phyloP scores from a whole-genome alignment of 2,888 invertebrate genomes.

The Lycaena phlaeas region DNA sequence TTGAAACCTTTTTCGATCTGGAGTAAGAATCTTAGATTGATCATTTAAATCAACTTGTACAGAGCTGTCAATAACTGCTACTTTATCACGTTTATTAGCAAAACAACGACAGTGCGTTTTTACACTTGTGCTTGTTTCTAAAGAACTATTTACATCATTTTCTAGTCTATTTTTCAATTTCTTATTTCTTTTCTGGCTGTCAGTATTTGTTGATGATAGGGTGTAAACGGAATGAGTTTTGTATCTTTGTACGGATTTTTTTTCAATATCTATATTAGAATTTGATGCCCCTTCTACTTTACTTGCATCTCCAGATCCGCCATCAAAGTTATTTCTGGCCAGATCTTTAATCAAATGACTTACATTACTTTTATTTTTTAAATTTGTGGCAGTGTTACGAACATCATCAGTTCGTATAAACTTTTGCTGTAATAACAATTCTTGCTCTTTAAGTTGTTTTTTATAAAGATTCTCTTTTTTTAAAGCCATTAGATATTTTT shows the following conservation, averaged over 20 bases:
- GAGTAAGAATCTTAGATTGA: background rate
- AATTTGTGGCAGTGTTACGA: slow-evolving; percentile 14
- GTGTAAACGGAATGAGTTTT: slow-evolving; percentile 63
- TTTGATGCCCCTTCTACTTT: slow-evolving; percentile 47
- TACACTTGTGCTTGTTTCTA: slow-evolving; percentile 30
- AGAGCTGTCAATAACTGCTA: slow-evolving; percentile 41
- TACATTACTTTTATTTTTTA: slow-evolving; percentile 35
- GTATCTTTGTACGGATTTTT: slow-evolving; percentile 30
- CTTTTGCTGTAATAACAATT: slow-evolving; percentile 55
- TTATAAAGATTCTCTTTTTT: slow-evolving; percentile 51
- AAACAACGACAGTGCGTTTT: slow-evolving; percentile 49
- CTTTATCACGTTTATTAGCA: slow-evolving; percentile 34
- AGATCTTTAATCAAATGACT: slow-evolving; percentile 57
- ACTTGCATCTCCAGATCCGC: slow-evolving; percentile 64
- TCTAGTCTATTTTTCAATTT: slow-evolving; percentile 37
- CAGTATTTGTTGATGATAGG: slow-evolving; percentile 49
- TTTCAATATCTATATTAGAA: slow-evolving; percentile 30
- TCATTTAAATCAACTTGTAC: slow-evolving; percentile 33
- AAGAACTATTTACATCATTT: slow-evolving; percentile 29
- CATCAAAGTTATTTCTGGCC: slow-evolving; percentile 55
- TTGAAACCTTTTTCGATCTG: background rate
- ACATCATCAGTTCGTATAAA: slow-evolving; percentile 19
- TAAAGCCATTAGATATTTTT: slow-evolving; percentile 52
- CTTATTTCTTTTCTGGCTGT: slow-evolving; percentile 31
- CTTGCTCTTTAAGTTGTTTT: slow-evolving; percentile 51